Evolutionary conservation across 2,888 invertebrate genomes (phyloP), one percentile per base, ranked within the genome.

Genomic region (Drosophila borealis): DNA sequence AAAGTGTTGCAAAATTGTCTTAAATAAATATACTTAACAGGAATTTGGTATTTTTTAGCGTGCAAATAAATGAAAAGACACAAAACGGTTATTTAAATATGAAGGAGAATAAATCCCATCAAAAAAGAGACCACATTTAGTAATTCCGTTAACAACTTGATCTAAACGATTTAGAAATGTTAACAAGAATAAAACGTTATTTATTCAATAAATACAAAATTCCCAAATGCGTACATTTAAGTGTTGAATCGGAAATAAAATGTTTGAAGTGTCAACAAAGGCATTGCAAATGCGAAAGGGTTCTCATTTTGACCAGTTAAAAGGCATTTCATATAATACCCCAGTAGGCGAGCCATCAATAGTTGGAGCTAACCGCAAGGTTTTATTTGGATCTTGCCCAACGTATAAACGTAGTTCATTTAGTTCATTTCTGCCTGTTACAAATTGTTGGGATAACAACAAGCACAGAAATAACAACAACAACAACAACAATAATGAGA

Each of bases 321-420:
- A 13, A 39, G 48, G 8, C n/a, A 33, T 45, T 49, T 9, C 42
- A 62, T 44, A 65, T 66, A 48, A 67, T 65, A 60, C 67, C 64
- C 62, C 66, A 70, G 63, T 61, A 62, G 70, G 42, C 70, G 53
- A 55, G 60, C 55, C 61, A 79, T 73, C 74, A 74, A 74, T 74
- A 70, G 34, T 41, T 19, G 0, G 41, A 25, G 17, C 29, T 29
- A 29, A 29, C 29, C 29, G 29, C 8, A 25, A 29, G 2, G 10
- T 36, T 36, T 36, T 11, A 11, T 36, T 3, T 3, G 49, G 42
- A 36, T 41, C 29, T 2, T 46, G 10, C 13, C 51, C 17, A 41
- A 14, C 19, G 55, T 19, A 34, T 65, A 49, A 46, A 42, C 53
- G 53, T 63, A 72, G 69, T 73, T 76, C 65, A 68, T 74, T 73